Conservation (phyloP, 2,888 invertebrate genomes). For the Archips xylosteana region DNA sequence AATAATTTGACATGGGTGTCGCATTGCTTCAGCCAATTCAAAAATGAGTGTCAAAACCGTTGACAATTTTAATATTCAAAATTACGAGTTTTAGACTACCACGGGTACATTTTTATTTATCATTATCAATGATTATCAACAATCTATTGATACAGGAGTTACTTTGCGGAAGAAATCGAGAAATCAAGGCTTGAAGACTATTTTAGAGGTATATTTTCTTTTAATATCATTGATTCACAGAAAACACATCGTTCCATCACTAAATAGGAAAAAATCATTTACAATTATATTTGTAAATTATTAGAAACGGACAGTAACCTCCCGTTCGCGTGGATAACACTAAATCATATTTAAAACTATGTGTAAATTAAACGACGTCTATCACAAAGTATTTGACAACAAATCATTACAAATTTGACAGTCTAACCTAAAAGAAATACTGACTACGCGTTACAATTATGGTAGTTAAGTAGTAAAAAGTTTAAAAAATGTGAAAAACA, state of each 20-base stretch:
- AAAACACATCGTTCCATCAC: constrained; percentile 24
- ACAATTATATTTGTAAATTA: constrained; percentile 11
- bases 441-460: constrained; percentile 12
- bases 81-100: not conserved
- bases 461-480: constrained; percentile 22
- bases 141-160: no score
- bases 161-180: no score
- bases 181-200: no score
- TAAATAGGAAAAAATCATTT: not conserved
- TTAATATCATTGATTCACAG: constrained; percentile 18
- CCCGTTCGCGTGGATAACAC: constrained; percentile 11
- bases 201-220: not conserved
- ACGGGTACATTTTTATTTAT: not conserved
- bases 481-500: constrained; percentile 31
- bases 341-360: constrained; percentile 30
- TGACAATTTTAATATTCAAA: not conserved
- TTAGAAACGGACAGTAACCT: constrained; percentile 17
- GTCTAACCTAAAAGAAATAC: constrained; percentile 28
- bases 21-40: not conserved
- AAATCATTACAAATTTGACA: constrained; percentile 49
- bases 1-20: not conserved
- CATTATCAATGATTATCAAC: not conserved
- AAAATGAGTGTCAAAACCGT: not conserved
- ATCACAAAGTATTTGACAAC: constrained; percentile 73
- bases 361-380: constrained; percentile 49